Base-by-base conservation (phyloP, 2,888 invertebrate genomes). In the Andrena bicolor region DNA sequence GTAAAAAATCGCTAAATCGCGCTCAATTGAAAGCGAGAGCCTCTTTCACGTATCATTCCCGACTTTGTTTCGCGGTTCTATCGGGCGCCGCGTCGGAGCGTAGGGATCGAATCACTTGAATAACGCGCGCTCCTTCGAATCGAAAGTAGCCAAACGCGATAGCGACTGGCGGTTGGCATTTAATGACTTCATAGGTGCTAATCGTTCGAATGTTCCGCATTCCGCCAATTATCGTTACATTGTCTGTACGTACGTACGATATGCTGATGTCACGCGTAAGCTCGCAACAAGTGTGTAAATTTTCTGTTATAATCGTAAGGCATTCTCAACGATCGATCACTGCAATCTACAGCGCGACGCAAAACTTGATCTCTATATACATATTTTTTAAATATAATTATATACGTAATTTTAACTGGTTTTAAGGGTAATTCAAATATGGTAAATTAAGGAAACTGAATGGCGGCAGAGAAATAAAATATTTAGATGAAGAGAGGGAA, bases 161-260 rank as follows among this genome's bases (percentile, higher is more conserved):
- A 48, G 13, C 20, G 41, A 65, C n/a, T 32, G 13, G n/a, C 20
- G 32, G 49, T 58, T 58, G 72, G 56, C 16, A 74, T 76, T 78
- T 69, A 81, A 77, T 72, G 23, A 65, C 32, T 77, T 35, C 66
- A 73, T 70, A 63, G 56, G 63, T 64, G 66, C 32, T 81, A 81
- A 81, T 58, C 61, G 72, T 20, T 48, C 2, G 65, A 84, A 66
- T 66, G 75, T 76, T 84, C 80, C 84, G 81, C 84, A 20, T 84
- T 85, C 84, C 60, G n/a, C 26, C 28, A 74, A 64, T 76, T 69
- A 74, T 51, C 41, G 23, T 63, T 28, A 56, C 64, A 49, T 56
- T 71, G 51, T 53, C 4, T 16, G 26, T 32, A 13, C 23, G 16
- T 23, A 48, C 32, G 60, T 20, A 35, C 66, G 13, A n/a, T 26